Conservation (phyloP, 1,140 invertebrate species). For the Arion vulgaris region DNA sequence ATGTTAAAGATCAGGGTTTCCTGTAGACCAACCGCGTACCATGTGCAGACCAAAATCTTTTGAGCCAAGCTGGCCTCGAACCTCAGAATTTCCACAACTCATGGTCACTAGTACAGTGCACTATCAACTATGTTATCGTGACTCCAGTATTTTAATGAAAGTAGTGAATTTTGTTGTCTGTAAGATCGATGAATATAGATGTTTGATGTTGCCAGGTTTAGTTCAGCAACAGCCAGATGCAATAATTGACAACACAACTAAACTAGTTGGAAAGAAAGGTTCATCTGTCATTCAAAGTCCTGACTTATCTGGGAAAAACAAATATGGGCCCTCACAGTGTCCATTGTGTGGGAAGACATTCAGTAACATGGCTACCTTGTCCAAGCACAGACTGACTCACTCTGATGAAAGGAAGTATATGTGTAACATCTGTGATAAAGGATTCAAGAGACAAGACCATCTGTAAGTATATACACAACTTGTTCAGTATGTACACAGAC, state of each 20-base stretch:
- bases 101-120: too few relatives aligned
- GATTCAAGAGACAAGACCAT: slow-evolving; percentile 98
- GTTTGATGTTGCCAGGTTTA: neutral
- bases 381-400: slow-evolving; percentile 98
- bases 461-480: slow-evolving; percentile 82
- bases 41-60: too few relatives aligned
- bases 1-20: too few relatives aligned
- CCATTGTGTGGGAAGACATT: slow-evolving; percentile 94
- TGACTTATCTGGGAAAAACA: neutral
- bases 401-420: slow-evolving; percentile 97
- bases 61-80: too few relatives aligned
- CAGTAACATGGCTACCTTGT: slow-evolving; percentile 95
- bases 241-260: neutral
- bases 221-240: neutral
- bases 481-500: too few relatives aligned
- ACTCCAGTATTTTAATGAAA: too few relatives aligned
- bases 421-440: slow-evolving; percentile 94
- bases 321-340: slow-evolving; percentile 61
- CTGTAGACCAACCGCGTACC: too few relatives aligned
- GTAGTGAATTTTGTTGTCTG: too few relatives aligned
- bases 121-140: too few relatives aligned
- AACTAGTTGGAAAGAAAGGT: slow-evolving; percentile 10
- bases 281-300: neutral
- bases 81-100: too few relatives aligned
- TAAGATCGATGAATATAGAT: too few relatives aligned